Conservation (phyloP, 2,113 vertebrate species). For the Paratilapia polleni region DNA sequence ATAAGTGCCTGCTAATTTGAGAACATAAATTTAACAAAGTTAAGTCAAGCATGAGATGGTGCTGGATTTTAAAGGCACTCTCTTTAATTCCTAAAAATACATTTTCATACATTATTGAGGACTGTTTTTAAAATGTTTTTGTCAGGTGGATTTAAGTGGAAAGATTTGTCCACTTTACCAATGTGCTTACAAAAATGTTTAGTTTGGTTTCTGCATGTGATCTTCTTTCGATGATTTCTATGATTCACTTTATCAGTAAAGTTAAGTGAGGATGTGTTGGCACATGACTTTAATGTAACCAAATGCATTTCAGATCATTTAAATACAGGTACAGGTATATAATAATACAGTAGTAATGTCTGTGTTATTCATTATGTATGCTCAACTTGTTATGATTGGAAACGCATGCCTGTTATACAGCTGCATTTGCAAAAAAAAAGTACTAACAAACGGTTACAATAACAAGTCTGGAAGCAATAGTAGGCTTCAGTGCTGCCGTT, state of each 20-base stretch:
- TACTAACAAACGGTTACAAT: not conserved
- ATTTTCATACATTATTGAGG: not conserved
- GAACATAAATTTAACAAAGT: not conserved
- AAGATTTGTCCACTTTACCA: not conserved
- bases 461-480: not conserved
- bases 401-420: not conserved
- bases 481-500: not conserved
- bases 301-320: not conserved
- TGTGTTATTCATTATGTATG: not conserved
- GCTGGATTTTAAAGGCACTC: not conserved
- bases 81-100: not conserved
- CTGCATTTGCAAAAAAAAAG: not conserved
- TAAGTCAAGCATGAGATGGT: not conserved
- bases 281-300: too few relatives aligned
- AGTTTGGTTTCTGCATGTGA: not conserved
- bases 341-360: not conserved
- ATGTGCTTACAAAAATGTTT: not conserved
- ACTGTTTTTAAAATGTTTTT: not conserved
- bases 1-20: not conserved
- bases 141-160: not conserved
- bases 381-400: not conserved
- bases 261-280: not conserved
- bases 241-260: not conserved
- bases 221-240: not conserved
- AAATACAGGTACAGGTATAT: not conserved